These are phyloP conservation scores for Corythornis madagascariensis DNA, from an alignment of 2,113 vertebrate genomes.

Conservation along the genomic window DNA sequence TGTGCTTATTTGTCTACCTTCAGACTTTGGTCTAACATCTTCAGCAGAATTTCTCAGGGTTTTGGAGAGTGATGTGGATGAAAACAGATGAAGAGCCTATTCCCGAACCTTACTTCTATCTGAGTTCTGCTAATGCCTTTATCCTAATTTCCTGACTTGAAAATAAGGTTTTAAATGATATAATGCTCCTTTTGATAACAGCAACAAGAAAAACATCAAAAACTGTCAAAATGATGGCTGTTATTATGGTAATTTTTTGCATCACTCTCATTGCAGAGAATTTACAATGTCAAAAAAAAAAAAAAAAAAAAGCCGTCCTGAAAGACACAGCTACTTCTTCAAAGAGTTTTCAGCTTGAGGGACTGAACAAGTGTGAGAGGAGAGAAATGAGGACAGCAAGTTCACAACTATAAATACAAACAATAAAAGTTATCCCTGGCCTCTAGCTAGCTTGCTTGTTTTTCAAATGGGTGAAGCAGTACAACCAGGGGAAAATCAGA, in stretches of 20 bases:
- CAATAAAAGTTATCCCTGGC: not conserved
- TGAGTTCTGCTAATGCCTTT: not conserved
- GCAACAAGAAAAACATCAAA: not conserved
- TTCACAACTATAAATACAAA: conserved; percentile 3
- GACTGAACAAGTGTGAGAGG: not conserved
- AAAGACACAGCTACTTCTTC: not conserved
- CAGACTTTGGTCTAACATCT: not conserved
- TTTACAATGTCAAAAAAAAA: not conserved
- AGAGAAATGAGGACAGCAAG: conserved; percentile 1
- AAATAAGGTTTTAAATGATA: not conserved
- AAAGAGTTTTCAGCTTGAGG: conserved; percentile 13
- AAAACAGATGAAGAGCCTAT: not conserved
- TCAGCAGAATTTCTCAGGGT: not conserved
- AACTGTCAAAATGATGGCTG: not conserved
- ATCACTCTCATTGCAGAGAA: not conserved
- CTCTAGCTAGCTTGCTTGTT: not conserved
- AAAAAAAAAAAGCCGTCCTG: not conserved
- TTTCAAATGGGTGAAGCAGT: not conserved
- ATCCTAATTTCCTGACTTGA: not conserved
- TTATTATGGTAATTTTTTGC: conserved; percentile 7
- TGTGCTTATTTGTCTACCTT: not conserved
- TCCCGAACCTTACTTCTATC: not conserved
- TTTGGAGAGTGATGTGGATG: not conserved
- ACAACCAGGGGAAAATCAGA: not conserved
- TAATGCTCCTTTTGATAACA: not conserved